These are phyloP conservation scores for Montipora foliosa DNA, from an alignment of 64 coral and sea anemone species.

Conservation along the genomic window DNA sequence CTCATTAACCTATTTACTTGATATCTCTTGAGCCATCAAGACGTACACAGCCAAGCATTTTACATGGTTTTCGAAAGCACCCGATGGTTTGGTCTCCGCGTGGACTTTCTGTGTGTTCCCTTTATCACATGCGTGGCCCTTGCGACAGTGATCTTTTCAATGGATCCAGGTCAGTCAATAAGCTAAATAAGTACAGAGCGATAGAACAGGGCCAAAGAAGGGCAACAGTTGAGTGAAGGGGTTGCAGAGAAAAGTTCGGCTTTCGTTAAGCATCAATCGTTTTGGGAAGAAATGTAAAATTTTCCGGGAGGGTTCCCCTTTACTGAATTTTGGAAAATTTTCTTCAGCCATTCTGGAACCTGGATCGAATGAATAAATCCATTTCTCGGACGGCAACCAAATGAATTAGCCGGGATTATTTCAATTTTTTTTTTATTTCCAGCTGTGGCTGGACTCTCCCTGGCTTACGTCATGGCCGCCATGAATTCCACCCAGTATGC, in stretches of 20 bases:
- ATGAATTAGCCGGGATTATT: no score
- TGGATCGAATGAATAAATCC: no score
- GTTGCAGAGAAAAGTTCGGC: no score
- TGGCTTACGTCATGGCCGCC: constrained; percentile 4
- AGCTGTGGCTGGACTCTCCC: background rate
- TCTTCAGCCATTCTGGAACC: no score
- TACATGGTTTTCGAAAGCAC: constrained; percentile 1
- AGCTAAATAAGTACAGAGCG: background rate
- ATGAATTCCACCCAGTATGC: background rate
- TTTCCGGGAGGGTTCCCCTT: no score
- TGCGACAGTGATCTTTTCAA: background rate
- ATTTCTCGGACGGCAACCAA: no score
- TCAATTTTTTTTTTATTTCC: background rate
- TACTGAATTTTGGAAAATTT: no score
- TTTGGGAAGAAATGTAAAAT: no score
- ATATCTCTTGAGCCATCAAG: background rate
- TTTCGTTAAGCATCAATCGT: no score
- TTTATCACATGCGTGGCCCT: background rate
- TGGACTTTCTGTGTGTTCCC: background rate
- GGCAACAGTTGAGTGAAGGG: no score
- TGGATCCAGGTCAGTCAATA: background rate
- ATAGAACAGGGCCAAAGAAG: no score
- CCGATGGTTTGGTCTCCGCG: constrained; percentile 12
- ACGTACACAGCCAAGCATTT: constrained; percentile 1
- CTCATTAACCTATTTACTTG: background rate